A percentile compares a stretch with the other conserved stretches of the same genome.
Evolutionary conservation across 2,113 vertebrate species (phyloP).

Genomic region (Planiliza haematocheilus): DNA sequence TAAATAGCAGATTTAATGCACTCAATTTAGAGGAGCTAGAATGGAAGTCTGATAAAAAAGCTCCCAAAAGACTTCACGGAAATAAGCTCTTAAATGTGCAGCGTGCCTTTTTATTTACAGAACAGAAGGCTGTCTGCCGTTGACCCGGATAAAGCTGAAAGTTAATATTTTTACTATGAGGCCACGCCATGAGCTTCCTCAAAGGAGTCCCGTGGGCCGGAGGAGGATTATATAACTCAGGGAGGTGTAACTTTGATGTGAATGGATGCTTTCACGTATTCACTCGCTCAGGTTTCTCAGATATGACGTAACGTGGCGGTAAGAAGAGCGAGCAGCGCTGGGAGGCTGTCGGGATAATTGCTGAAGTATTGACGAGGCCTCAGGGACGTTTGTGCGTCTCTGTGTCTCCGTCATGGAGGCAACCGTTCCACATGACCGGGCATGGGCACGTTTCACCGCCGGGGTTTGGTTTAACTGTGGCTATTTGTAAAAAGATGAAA

Average conservation of each 20-base stretch:
- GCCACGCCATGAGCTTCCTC: conserved; percentile 46
- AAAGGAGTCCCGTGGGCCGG: conserved; percentile 36
- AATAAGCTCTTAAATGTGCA: conserved; percentile 49
- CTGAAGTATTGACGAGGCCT: conserved; percentile 52
- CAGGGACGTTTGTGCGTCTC: conserved; percentile 3
- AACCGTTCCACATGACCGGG: conserved; percentile 18
- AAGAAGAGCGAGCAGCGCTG: conserved; percentile 3
- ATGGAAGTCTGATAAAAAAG: conserved; percentile 60
- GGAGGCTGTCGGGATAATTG: conserved; percentile 22
- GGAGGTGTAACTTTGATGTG: conserved; percentile 50
- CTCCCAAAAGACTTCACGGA: conserved; percentile 53
- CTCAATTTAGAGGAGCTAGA: conserved; percentile 50
- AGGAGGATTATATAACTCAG: conserved; percentile 42
- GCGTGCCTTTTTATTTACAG: conserved; percentile 31
- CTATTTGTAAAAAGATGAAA: not conserved
- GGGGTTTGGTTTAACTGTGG: conserved; percentile 17
- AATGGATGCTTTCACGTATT: conserved; percentile 26
- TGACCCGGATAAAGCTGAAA: conserved; percentile 61
- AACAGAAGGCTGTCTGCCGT: conserved; percentile 12
- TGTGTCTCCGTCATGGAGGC: conserved; percentile 4
- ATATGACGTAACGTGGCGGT: conserved; percentile 21
- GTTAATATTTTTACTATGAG: conserved; percentile 54
- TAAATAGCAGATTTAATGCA: conserved; percentile 63
- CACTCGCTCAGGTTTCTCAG: not conserved
- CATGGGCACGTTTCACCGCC: not conserved